These are phyloP conservation scores for Pachyuromys duprasi DNA, from an alignment of 2,797 vertebrate species.

Conservation along the genomic window DNA sequence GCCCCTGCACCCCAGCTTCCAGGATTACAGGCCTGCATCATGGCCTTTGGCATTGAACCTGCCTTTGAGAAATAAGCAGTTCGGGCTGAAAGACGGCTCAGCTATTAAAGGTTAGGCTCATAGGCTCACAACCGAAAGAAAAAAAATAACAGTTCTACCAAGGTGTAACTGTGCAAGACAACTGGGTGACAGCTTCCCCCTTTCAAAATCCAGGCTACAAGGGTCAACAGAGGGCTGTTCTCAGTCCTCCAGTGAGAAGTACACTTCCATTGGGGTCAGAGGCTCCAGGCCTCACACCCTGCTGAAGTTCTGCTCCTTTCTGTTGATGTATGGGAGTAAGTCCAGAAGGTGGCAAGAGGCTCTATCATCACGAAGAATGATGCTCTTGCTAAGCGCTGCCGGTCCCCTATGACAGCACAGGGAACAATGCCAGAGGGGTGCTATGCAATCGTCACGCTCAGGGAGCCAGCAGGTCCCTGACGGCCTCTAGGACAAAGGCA, in stretches of 20 bases:
- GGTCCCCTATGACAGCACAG: too few species aligned
- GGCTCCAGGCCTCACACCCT: background rate
- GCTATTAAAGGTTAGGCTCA: background rate
- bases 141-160: background rate
- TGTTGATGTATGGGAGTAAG: background rate
- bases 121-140: background rate
- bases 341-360: background rate
- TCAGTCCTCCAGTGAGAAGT: background rate
- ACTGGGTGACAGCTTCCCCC: background rate
- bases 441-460: rapidly evolving
- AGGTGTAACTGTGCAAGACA: background rate
- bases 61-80: conserved; percentile 1
- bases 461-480: background rate
- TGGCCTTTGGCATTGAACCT: background rate
- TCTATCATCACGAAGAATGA: background rate
- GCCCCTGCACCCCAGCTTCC: background rate
- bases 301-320: background rate
- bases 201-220: conserved; percentile 27
- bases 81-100: background rate
- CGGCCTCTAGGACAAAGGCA: background rate
- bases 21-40: background rate
- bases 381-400: background rate
- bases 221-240: background rate
- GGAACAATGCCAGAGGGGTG: background rate
- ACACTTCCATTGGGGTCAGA: rapidly evolving